Percentiles rank a stretch among this genome's conserved stretches.
Evolutionary conservation across 2,797 vertebrate genomes (phyloP).

Genomic region (Moxostoma hubbsi): DNA sequence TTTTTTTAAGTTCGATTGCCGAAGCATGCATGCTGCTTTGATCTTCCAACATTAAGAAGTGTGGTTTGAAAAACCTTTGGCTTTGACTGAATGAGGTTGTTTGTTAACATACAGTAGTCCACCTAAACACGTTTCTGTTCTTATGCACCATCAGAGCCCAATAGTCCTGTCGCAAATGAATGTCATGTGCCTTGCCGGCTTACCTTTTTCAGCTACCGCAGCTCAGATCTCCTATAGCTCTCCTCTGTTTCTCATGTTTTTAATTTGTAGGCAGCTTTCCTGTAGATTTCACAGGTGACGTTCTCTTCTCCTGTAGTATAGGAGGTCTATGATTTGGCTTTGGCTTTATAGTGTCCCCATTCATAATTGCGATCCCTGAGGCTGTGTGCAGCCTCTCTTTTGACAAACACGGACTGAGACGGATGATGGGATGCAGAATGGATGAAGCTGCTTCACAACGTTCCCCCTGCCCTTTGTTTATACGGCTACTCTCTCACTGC

Average conservation of each 20-base stretch:
- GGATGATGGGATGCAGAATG: background rate
- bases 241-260: background rate
- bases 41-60: too few relatives aligned
- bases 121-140: background rate
- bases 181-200: background rate
- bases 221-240: background rate
- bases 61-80: background rate
- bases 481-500: background rate
- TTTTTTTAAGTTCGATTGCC: background rate
- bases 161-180: background rate
- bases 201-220: background rate
- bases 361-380: background rate
- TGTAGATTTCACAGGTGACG: background rate
- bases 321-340: background rate
- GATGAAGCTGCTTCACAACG: background rate
- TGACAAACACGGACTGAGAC: background rate
- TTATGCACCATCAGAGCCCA: background rate
- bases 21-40: too few relatives aligned
- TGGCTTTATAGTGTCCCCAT: background rate
- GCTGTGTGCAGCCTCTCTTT: background rate
- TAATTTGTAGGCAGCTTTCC: background rate
- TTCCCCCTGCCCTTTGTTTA: background rate
- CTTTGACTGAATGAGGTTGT: background rate
- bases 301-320: background rate
- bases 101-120: too few relatives aligned